Evolutionary conservation across 2,888 invertebrate genomes (phyloP).

Genomic region (Zonitis immaculata): DNA sequence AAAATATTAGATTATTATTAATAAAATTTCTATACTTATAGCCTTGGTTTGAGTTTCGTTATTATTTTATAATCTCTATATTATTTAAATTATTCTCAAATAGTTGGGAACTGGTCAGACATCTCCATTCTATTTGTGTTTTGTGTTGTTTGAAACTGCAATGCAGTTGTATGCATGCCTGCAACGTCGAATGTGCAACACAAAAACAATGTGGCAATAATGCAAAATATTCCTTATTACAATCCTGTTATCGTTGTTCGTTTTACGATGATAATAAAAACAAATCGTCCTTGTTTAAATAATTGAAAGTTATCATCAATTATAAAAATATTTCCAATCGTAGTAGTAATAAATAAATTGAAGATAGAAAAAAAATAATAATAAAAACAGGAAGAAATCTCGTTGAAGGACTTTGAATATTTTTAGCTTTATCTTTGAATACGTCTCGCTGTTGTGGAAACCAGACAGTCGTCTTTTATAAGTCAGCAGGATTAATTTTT

Average conservation of each 20-base stretch:
- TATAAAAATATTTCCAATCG: no score
- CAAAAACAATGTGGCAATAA: constrained; percentile 4
- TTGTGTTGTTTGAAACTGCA: background rate
- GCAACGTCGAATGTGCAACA: background rate
- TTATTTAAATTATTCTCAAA: no score
- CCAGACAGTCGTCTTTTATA: no score
- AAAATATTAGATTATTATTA: background rate
- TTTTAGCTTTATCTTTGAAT: no score
- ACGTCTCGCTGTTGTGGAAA: no score
- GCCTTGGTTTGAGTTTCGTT: background rate
- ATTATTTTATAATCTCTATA: no score
- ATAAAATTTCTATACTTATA: background rate
- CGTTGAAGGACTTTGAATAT: no score
- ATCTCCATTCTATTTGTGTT: background rate
- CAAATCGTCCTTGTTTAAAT: background rate
- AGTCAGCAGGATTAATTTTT: no score
- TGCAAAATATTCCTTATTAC: background rate
- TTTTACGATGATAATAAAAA: background rate
- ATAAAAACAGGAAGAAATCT: no score
- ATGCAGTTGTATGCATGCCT: background rate
- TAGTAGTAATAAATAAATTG: no score
- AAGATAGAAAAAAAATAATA: no score
- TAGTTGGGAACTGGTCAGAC: constrained; percentile 4
- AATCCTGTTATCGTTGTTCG: background rate
- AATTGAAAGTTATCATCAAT: no score